Evolutionary conservation across 2,888 invertebrate species (phyloP).

Genomic region (Azorinus chamasolen): DNA sequence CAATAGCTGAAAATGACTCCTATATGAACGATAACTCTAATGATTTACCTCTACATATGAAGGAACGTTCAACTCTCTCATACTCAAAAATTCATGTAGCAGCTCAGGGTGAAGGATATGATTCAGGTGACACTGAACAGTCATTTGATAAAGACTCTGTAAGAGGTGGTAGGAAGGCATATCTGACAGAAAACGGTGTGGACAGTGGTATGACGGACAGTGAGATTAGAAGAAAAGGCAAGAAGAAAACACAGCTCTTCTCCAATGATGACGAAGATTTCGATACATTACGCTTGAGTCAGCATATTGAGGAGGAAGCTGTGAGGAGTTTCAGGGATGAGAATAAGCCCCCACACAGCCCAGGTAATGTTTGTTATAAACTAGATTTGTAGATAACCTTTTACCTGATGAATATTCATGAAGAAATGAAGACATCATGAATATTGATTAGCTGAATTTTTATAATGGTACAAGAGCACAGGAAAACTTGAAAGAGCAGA

Average conservation of each 20-base stretch:
- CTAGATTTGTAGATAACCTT: no score
- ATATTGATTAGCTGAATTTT: no score
- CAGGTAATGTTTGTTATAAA: background rate
- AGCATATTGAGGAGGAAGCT: conserved; percentile 45
- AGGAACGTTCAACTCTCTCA: conserved; percentile 20
- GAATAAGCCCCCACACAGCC: conserved; percentile 10
- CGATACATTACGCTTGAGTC: conserved; percentile 61
- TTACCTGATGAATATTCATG: no score
- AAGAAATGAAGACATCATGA: no score
- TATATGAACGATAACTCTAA: background rate
- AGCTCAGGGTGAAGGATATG: conserved; percentile 20
- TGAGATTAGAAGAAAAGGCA: conserved; percentile 21
- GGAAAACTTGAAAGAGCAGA: no score
- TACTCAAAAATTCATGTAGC: conserved; percentile 55
- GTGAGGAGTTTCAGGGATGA: background rate
- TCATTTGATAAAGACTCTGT: background rate
- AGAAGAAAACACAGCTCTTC: conserved; percentile 15
- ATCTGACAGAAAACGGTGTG: conserved; percentile 1
- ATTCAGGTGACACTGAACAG: conserved; percentile 17
- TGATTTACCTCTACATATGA: background rate
- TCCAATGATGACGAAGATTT: conserved; percentile 44
- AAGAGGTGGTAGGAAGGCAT: conserved; percentile 8
- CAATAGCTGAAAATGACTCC: background rate
- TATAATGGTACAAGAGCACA: no score
- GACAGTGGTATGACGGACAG: background rate